A percentile compares a stretch with the other conserved stretches of the same genome.
Evolutionary conservation across 2,888 invertebrate species (phyloP).

Genomic region (Flabesymbios commensalis): DNA sequence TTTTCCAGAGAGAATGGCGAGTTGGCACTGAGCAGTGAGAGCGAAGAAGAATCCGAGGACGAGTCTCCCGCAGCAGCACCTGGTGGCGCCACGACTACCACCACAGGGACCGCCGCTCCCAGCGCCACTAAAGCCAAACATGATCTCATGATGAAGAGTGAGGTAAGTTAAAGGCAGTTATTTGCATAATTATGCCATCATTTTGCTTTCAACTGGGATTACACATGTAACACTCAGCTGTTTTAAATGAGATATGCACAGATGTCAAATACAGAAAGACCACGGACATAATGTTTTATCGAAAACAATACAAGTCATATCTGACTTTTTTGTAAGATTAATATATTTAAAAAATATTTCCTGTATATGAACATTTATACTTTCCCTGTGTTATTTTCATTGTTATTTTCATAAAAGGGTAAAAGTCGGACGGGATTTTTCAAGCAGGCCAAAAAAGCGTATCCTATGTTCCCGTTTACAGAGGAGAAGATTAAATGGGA

Average conservation of each 20-base stretch:
- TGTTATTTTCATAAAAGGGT: conserved; percentile 41
- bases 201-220: too few relatives aligned
- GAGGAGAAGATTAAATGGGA: conserved; percentile 91
- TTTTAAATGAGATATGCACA: too few relatives aligned
- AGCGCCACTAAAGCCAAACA: conserved; percentile 74
- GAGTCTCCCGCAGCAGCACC: too few relatives aligned
- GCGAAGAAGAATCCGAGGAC: conserved; percentile 54
- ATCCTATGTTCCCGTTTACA: conserved; percentile 94
- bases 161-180: too few relatives aligned
- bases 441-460: conserved; percentile 84
- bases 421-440: conserved; percentile 71
- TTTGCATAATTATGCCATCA: too few relatives aligned
- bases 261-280: too few relatives aligned
- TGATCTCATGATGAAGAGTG: conserved; percentile 72
- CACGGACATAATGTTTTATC: too few relatives aligned
- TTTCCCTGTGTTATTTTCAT: neutral
- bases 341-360: neutral
- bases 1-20: conserved; percentile 32
- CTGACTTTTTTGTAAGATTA: too few relatives aligned
- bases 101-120: too few relatives aligned
- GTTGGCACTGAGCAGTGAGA: conserved; percentile 55
- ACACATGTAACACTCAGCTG: too few relatives aligned
- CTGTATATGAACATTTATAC: neutral
- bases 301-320: too few relatives aligned
- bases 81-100: too few relatives aligned